phyloP scores from a whole-genome alignment of 1,140 invertebrate species.

The Pygmarrhopalites habei region DNA sequence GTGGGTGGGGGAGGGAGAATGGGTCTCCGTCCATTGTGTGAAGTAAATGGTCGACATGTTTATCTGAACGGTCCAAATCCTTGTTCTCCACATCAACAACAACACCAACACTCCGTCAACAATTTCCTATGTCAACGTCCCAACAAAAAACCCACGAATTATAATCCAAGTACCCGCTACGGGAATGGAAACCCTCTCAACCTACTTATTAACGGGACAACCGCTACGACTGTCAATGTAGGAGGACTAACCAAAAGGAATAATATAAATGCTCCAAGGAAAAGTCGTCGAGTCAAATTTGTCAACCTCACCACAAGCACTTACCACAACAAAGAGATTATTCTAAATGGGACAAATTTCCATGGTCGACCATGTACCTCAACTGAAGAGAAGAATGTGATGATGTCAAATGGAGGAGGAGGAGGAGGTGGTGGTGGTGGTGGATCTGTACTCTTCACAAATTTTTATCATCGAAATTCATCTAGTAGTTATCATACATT shows the following conservation, averaged over 20 bases:
- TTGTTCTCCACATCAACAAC: neutral
- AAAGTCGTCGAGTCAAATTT: slow-evolving; percentile 11
- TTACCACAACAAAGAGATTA: neutral
- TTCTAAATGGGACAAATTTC: neutral
- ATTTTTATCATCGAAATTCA: too few relatives aligned
- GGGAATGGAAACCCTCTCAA: neutral
- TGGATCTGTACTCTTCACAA: too few relatives aligned
- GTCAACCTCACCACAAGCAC: neutral
- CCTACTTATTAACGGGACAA: neutral
- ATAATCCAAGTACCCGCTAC: neutral
- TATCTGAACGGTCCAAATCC: slow-evolving; percentile 9
- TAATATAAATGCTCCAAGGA: neutral
- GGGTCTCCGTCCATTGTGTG: slow-evolving; percentile 6
- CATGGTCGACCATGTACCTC: too few relatives aligned
- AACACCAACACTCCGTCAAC: neutral
- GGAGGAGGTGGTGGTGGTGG: too few relatives aligned
- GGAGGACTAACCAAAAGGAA: neutral
- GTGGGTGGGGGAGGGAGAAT: neutral
- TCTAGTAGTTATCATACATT: too few relatives aligned
- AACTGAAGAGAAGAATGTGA: too few relatives aligned
- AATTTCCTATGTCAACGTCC: too few relatives aligned
- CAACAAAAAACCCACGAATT: neutral
- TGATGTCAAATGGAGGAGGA: too few relatives aligned
- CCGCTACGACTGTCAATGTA: neutral
- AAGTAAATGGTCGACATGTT: slow-evolving; percentile 1